A percentile compares a stretch with the other conserved stretches of the same genome.
phyloP scores from a whole-genome alignment of 2,888 invertebrate species.

The Mantis religiosa region DNA sequence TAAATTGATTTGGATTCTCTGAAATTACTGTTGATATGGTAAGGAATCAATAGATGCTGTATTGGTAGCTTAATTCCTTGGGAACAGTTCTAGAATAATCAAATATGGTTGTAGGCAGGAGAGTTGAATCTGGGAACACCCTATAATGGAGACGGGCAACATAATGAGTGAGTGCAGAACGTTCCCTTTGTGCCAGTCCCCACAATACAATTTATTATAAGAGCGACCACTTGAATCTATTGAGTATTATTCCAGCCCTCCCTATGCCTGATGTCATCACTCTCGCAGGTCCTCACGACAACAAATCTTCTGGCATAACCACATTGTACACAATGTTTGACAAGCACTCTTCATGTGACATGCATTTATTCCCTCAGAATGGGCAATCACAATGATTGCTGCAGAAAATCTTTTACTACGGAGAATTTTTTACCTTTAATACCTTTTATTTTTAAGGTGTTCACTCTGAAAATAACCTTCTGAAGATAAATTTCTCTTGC shows the following conservation, averaged over 20 bases:
- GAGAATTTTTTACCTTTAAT: too few relatives aligned
- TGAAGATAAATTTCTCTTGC: too few relatives aligned
- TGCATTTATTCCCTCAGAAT: background rate
- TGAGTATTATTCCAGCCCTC: background rate
- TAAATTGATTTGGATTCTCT: too few relatives aligned
- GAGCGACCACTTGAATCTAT: slow-evolving; percentile 14
- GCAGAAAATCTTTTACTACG: background rate
- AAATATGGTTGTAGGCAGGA: background rate
- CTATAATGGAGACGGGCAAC: background rate
- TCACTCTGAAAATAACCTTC: too few relatives aligned
- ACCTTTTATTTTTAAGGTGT: too few relatives aligned
- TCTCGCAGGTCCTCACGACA: background rate
- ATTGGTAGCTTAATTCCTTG: too few relatives aligned
- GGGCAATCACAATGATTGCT: background rate
- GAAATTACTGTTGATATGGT: too few relatives aligned
- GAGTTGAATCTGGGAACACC: too few relatives aligned
- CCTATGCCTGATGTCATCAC: background rate
- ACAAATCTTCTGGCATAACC: background rate
- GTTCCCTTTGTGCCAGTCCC: background rate
- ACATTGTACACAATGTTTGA: background rate
- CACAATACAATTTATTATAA: slow-evolving; percentile 12
- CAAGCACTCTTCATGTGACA: background rate
- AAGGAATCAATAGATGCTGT: too few relatives aligned
- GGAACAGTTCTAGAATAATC: too few relatives aligned
- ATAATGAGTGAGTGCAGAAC: background rate